Conservation (phyloP, 2,113 vertebrate species). For the Paracanthobrama guichenoti region DNA sequence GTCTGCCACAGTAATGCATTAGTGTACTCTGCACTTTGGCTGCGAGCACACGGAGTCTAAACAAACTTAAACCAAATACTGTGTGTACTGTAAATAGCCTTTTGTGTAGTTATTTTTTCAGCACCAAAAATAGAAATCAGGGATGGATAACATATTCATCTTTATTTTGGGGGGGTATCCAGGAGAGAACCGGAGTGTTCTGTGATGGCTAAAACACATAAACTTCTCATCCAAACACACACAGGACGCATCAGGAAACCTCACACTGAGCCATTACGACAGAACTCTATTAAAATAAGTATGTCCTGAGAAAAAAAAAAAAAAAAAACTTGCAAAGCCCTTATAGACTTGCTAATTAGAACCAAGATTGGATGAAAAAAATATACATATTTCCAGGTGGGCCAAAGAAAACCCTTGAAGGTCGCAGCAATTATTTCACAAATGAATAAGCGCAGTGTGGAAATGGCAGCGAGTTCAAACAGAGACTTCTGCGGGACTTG, state of each 20-base stretch:
- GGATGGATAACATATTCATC: constrained; percentile 43
- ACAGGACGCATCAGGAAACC: background rate
- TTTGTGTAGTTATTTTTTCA: constrained; percentile 47
- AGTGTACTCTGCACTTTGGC: constrained; percentile 63
- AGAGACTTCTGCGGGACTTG: constrained; percentile 48
- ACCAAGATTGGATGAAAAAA: constrained; percentile 33
- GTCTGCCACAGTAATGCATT: constrained; percentile 53
- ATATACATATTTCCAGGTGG: constrained; percentile 45
- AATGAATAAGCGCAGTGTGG: constrained; percentile 70
- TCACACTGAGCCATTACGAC: constrained; percentile 8
- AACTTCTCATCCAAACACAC: background rate
- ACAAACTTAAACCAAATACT: constrained; percentile 47
- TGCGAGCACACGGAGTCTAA: constrained; percentile 59
- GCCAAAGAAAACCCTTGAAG: constrained; percentile 64
- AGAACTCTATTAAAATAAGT: constrained; percentile 49
- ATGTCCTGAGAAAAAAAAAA: constrained; percentile 26
- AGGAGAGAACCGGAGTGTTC: background rate
- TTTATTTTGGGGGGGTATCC: background rate
- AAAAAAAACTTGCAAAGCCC: constrained; percentile 44
- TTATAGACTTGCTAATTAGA: constrained; percentile 59
- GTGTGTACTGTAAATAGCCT: constrained; percentile 44
- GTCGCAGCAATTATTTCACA: constrained; percentile 67
- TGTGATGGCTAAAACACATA: background rate
- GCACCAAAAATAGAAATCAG: constrained; percentile 61
- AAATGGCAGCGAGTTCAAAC: constrained; percentile 65